Conservation (phyloP, 2,888 invertebrate species). For the Oasisia sp. region DNA sequence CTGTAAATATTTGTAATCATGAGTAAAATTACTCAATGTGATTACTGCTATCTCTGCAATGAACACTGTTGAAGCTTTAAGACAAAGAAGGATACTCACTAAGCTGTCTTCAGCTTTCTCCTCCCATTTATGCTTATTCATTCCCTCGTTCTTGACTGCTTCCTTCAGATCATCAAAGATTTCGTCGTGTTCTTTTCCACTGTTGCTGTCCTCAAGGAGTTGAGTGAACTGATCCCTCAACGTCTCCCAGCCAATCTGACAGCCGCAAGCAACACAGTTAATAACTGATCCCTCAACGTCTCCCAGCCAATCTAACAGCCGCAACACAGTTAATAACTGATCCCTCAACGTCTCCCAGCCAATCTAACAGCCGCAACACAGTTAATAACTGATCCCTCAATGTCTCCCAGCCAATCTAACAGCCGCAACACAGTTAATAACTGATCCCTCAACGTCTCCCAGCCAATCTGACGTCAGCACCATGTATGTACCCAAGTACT, state of each 20-base stretch:
- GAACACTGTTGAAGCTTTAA: neutral
- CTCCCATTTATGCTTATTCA: conserved; percentile 92
- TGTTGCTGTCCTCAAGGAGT: conserved; percentile 69
- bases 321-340: neutral
- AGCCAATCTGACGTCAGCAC: too few species aligned
- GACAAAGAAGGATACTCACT: conserved; percentile 67
- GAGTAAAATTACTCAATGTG: too few species aligned
- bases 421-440: neutral
- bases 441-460: conserved; percentile 75
- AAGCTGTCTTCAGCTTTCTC: conserved; percentile 75
- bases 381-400: conserved; percentile 66
- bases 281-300: neutral
- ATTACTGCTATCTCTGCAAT: neutral
- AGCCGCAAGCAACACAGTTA: neutral
- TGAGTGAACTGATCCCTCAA: conserved; percentile 72
- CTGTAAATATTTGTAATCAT: too few species aligned
- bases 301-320: neutral
- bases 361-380: neutral
- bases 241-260: conserved; percentile 84
- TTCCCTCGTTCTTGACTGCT: conserved; percentile 87
- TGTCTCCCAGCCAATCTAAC: conserved; percentile 77
- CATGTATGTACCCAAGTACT: too few species aligned
- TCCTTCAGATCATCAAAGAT: conserved; percentile 90
- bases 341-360: neutral
- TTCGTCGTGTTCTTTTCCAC: conserved; percentile 79